Base-by-base conservation (phyloP, 2,888 invertebrate species). In the Seira musarum region DNA sequence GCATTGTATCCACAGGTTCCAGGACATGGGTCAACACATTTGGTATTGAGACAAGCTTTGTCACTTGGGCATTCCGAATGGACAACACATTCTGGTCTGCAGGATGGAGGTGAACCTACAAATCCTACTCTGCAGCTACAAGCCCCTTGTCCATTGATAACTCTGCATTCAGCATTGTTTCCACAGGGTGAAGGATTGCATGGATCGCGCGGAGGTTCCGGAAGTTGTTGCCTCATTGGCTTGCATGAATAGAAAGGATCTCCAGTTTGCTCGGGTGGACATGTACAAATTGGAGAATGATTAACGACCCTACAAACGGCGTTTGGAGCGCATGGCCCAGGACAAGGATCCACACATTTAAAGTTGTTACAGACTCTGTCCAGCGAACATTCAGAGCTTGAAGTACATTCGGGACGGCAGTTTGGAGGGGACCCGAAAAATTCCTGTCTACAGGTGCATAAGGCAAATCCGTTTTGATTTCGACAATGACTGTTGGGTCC, bases 401-500 rank as follows among this genome's bases (percentile, higher is more conserved):
- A 94, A 5, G 94, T 91, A 88, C 96, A 96, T 88, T 96, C 94
- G 5, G 96, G 96, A 82, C 95, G 90, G 88, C 96, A 96, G 71
- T 74, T 73, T 24, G 83, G 83, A 10, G 85, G 85, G 0, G 78
- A 68, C 35, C 85, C 79, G n/a, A 90, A 90, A 85, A 66, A 81
- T 6, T 64, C 61, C 10, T 60, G 35, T 5, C 22, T 49, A 35
- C 81, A 81, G 87, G 93, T 93, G 35, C 91, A 90, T 22, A 93
- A 91, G 65, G 90, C 89, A 85, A 91, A 91, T 82, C 92, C 92
- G 63, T 87, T 87, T 49, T 90, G 89, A 75, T 91, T 90, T 87
- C 92, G 91, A 87, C 94, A 94, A 84, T 93, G 89, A 61, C 93
- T 91, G 88, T 93, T 92, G 2, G 93, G 92, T 65, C 94, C 94